Base-by-base conservation (phyloP, 1,140 invertebrate genomes). In the Ceratina calcarata region DNA sequence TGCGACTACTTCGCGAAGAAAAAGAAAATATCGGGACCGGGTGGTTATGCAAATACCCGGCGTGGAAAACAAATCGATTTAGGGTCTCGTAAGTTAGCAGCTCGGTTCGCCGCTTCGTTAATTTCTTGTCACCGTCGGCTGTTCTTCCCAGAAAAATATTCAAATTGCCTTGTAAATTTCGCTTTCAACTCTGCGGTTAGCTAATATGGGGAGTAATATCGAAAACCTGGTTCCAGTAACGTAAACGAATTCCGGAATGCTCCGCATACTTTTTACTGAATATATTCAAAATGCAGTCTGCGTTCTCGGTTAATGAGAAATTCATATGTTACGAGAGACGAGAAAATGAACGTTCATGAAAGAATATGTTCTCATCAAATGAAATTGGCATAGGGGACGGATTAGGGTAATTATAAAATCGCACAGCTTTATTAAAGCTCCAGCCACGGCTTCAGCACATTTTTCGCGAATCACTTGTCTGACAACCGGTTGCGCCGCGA, bases 401-500 rank as follows among this genome's bases (percentile, higher is more conserved):
- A 45, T 45, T 45, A 45, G 37, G 37, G 6, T 45, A 45, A 45
- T 45, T 45, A 45, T 45, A 45, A 45, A 45, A 45, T 45, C 37
- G 37, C 37, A 45, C 37, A 6, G 37, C 37, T 45, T 6, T 45
- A 45, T 45, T 45, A 45, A 45, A 45, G 7, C 24, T 2, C 10
- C 4, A 12, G 12, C 18, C 18, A 27, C 18, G 53, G 57, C n/a
- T 20, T 15, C 53, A 16, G 15, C 13, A 10, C 16, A 55, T 10
- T 58, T 69, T 69, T 20, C 65, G 16, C 7, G 20, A 24, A 32
- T 3, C 20, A 27, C 37, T 55, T 27, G 16, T 2, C 16, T 16
- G 37, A 37, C 58, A 78, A 78, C 68, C 75, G 75, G 75, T 78
- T 78, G 67, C 67, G 20, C 60, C n/a, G 16, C 57, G 57, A 78